phyloP scores from a whole-genome alignment of 2,797 vertebrate species.

The Myotis myotis region DNA sequence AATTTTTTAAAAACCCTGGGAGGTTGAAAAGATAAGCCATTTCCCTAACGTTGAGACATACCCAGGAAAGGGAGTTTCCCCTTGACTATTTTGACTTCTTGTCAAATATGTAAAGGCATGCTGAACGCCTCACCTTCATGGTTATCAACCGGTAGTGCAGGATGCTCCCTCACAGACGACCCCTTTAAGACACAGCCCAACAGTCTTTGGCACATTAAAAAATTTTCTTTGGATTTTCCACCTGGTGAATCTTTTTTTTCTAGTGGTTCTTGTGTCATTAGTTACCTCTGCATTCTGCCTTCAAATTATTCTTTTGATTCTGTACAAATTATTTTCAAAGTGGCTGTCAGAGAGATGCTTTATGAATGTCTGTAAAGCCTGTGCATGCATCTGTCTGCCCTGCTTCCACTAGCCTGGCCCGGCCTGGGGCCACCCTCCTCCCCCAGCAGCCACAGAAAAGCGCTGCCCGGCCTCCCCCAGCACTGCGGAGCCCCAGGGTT shows the following conservation, averaged over 20 bases:
- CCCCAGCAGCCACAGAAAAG: not conserved
- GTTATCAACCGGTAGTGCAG: not conserved
- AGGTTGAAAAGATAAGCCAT: not conserved
- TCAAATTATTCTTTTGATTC: slow-evolving; percentile 89
- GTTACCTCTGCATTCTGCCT: slow-evolving; percentile 88
- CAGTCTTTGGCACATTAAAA: slow-evolving; percentile 64
- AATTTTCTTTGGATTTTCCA: slow-evolving; percentile 65
- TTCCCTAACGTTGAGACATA: not conserved
- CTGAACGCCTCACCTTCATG: not conserved
- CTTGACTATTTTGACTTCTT: not conserved
- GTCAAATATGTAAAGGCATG: not conserved
- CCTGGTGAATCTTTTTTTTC: slow-evolving; percentile 89
- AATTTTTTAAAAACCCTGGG: not conserved
- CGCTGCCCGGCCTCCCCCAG: not conserved
- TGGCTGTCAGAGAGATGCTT: slow-evolving; percentile 80
- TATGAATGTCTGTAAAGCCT: slow-evolving; percentile 88
- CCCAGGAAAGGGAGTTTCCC: not conserved
- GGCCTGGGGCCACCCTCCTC: not conserved
- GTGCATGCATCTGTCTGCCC: slow-evolving; percentile 81
- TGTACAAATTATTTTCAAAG: slow-evolving; percentile 85
- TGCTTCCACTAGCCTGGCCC: not conserved
- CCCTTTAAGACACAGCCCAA: not conserved
- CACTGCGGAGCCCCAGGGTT: not conserved
- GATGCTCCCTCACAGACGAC: not conserved
- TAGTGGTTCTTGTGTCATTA: slow-evolving; percentile 88